Evolutionary conservation across 2,888 invertebrate genomes (phyloP), one percentile per base, ranked within the genome.

Genomic region (Drosophila nr. medialis): DNA sequence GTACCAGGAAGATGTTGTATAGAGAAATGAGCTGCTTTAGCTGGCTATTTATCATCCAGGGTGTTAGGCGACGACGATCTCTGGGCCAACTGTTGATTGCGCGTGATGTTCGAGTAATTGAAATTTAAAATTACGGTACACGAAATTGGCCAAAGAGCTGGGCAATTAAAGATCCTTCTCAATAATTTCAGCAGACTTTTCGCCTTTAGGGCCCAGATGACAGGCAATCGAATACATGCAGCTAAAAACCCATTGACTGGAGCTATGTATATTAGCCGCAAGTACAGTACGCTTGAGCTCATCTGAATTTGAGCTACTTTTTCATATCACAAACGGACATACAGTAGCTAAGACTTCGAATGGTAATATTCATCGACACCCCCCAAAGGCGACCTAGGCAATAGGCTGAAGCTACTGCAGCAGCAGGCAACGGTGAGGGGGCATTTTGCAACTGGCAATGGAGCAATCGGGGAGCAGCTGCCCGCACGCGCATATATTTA

Each of bases 401-500:
- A n/a, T 48, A 64, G 58, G 29, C 34, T 50, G 48, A n/a, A 27
- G 58, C 68, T 34, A 38, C 77, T 53, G 64, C 58, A 45, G 30
- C 53, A 61, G 49, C 40, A n/a, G 36, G 34, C 61, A 38, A 21
- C 18, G 7, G 13, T 18, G 29, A 36, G 27, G 10, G 7, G 48
- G 24, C 29, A 36, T 40, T 27, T 45, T 30, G 48, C 51, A 45
- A 60, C 64, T 27, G 4, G 51, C 72, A 66, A 65, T 42, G 36
- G 36, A 38, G 38, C 63, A 71, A 51, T 50, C 21, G 45, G 59
- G 51, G 36, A 48, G 61, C 90, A 84, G 87, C 82, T 90, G 90
- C 89, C 90, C 85, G 85, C 90, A 88, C 89, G 86, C 86, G 90
- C 88, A 90, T 89, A 90, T 87, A 90, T 88, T 91, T 91, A 87